Percentiles rank a stretch among this genome's conserved stretches.
These are phyloP conservation scores for Antitype chi DNA, from an alignment of 2,888 invertebrate genomes.

Conservation along the genomic window DNA sequence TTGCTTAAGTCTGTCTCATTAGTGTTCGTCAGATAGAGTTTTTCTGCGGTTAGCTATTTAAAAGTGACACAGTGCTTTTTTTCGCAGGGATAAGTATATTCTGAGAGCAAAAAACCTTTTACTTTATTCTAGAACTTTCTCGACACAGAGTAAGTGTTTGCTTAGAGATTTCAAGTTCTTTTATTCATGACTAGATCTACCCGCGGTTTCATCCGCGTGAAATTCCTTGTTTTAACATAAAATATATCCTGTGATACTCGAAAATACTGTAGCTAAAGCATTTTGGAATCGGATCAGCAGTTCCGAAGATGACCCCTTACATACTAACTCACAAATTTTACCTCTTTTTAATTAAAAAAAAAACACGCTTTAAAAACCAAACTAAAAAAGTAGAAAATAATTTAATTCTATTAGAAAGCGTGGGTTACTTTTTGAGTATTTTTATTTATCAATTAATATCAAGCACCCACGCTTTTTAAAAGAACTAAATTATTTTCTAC, in stretches of 20 bases:
- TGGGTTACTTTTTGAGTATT: no score
- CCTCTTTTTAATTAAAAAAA: background rate
- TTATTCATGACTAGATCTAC: slow-evolving; percentile 1
- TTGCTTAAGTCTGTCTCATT: slow-evolving; percentile 43
- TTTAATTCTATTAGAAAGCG: no score
- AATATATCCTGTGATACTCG: background rate
- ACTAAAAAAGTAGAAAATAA: no score
- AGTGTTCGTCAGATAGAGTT: slow-evolving; percentile 33
- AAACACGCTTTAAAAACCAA: no score
- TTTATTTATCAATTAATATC: no score
- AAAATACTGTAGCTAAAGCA: background rate
- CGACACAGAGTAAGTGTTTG: background rate
- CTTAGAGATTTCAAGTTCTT: slow-evolving; percentile 8
- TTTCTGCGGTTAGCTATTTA: slow-evolving; percentile 37
- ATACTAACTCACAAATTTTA: background rate
- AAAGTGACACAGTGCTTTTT: slow-evolving; percentile 18
- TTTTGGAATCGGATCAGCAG: background rate
- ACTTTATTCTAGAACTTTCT: slow-evolving; percentile 9
- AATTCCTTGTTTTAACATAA: background rate
- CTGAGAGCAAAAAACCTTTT: slow-evolving; percentile 12
- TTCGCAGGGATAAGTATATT: slow-evolving; percentile 28
- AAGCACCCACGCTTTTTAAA: no score
- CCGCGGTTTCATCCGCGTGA: background rate
- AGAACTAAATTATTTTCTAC: no score
- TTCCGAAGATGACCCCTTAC: background rate